A percentile compares a stretch with the other conserved stretches of the same genome.
These are phyloP conservation scores for Vesta saturnalis DNA, from an alignment of 2,888 invertebrate genomes.

Conservation along the genomic window DNA sequence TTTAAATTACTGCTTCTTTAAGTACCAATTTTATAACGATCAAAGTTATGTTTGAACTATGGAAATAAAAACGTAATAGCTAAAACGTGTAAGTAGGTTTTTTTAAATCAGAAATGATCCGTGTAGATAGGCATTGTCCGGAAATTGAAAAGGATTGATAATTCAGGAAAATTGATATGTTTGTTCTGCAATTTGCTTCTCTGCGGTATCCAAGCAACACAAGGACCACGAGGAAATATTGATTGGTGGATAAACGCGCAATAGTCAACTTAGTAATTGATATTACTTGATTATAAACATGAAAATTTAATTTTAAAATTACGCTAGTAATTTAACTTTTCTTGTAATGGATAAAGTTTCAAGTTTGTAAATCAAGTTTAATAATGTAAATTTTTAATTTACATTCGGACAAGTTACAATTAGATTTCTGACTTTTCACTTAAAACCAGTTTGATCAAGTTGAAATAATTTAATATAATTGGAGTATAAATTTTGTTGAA, in stretches of 20 bases:
- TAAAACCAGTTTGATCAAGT: background rate
- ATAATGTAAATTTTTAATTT: conserved; percentile 6
- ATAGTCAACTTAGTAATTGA: conserved; percentile 7
- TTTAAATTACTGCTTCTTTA: too few relatives aligned
- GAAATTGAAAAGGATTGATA: conserved; percentile 11
- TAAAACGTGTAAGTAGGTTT: background rate
- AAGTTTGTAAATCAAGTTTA: background rate
- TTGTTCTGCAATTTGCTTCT: conserved; percentile 23
- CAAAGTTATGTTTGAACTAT: too few relatives aligned
- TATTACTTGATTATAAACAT: background rate
- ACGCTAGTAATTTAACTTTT: conserved; percentile 14
- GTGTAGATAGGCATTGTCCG: background rate
- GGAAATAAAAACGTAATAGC: background rate
- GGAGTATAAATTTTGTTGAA: background rate
- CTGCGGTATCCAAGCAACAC: conserved; percentile 33
- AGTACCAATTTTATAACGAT: too few relatives aligned
- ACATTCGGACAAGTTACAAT: conserved; percentile 19
- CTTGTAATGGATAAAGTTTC: conserved; percentile 11
- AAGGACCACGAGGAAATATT: conserved; percentile 30
- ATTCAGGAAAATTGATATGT: conserved; percentile 11
- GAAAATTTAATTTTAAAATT: conserved; percentile 14
- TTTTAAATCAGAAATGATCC: background rate
- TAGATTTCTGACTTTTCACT: conserved; percentile 14
- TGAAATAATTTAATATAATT: background rate
- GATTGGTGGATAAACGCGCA: conserved; percentile 29